Evolutionary conservation across 2,113 vertebrate species (phyloP).

Genomic region (Tiliqua scincoides): DNA sequence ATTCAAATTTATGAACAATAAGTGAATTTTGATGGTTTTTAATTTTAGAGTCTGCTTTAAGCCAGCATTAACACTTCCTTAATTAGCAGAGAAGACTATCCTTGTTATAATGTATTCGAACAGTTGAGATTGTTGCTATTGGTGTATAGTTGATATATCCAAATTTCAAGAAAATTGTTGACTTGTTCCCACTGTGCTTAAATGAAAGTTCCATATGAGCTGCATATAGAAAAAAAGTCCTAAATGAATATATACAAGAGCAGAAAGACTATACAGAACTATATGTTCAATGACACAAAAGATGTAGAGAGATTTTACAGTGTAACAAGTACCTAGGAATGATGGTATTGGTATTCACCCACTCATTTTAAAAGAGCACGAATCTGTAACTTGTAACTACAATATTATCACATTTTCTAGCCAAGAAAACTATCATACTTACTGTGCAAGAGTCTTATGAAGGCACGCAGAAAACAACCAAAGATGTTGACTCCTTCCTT

Average conservation of each 20-base stretch:
- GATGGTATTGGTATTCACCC: neutral
- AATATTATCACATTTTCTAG: conserved; percentile 48
- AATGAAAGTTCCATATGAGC: neutral
- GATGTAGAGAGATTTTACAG: neutral
- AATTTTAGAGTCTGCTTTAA: too few species aligned
- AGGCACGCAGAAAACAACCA: conserved; percentile 65
- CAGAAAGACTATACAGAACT: neutral
- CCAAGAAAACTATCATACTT: conserved; percentile 69
- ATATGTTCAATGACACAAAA: too few species aligned
- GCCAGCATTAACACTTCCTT: too few species aligned
- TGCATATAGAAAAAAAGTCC: neutral
- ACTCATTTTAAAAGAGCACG: neutral
- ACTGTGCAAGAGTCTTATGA: conserved; percentile 77
- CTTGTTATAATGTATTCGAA: too few species aligned
- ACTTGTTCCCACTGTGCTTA: neutral
- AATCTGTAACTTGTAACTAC: neutral
- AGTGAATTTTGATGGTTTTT: too few species aligned
- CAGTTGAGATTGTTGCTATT: too few species aligned
- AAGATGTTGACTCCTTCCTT: conserved; percentile 49
- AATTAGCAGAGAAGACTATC: too few species aligned
- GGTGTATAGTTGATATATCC: neutral
- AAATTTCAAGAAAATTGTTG: neutral
- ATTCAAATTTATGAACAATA: too few species aligned
- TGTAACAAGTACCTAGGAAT: neutral
- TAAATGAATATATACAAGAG: neutral